Conservation (phyloP, 2,888 invertebrate species). For the Entomobrya multifasciata region DNA sequence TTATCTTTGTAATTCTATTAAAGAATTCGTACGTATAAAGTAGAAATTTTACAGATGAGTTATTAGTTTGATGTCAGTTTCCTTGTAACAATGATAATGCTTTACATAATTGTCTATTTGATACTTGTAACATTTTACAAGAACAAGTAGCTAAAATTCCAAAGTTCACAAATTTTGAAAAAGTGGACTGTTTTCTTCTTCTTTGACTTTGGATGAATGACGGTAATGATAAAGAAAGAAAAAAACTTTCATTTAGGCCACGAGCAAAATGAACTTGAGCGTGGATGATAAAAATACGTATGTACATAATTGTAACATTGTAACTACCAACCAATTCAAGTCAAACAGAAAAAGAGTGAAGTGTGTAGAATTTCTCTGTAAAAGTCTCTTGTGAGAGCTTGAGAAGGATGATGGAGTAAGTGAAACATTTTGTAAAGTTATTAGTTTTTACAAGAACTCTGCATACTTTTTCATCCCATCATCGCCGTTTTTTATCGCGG, state of each 20-base stretch:
- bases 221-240: slow-evolving; percentile 2
- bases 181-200: not conserved
- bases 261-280: not conserved
- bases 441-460: slow-evolving; percentile 26
- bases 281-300: not conserved
- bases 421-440: slow-evolving; percentile 31
- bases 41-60: too few species aligned
- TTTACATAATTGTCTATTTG: too few species aligned
- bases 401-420: not conserved
- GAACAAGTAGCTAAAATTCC: too few species aligned
- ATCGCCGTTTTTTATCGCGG: not conserved
- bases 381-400: slow-evolving; percentile 18
- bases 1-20: too few species aligned
- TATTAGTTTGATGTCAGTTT: too few species aligned
- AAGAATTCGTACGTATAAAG: too few species aligned
- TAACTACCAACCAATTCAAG: too few species aligned
- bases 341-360: not conserved
- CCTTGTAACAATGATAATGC: too few species aligned
- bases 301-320: too few species aligned
- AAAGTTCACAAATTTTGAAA: slow-evolving; percentile 9
- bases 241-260: not conserved
- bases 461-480: slow-evolving; percentile 17
- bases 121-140: too few species aligned
- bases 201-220: slow-evolving; percentile 22
- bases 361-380: not conserved